A percentile compares a stretch with the other conserved stretches of the same genome.
Conservation (phyloP, 2,113 vertebrate genomes). For the Serilophus lunatus region DNA sequence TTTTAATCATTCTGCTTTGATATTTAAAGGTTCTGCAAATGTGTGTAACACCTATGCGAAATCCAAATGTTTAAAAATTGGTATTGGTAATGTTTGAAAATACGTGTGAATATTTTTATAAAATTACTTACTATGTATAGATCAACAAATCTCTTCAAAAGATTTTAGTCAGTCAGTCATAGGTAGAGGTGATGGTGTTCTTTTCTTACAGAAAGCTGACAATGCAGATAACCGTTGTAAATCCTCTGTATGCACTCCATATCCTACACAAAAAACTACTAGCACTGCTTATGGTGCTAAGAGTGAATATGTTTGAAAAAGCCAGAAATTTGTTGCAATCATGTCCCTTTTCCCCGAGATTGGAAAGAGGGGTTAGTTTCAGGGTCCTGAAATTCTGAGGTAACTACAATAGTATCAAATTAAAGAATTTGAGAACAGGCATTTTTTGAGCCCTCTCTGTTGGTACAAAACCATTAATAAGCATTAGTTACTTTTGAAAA, state of each 20-base stretch:
- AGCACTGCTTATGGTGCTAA: rapidly evolving
- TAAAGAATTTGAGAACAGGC: background rate
- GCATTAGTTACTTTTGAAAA: background rate
- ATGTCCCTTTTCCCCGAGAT: background rate
- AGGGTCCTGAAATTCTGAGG: background rate
- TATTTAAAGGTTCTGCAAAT: background rate
- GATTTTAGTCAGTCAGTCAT: background rate
- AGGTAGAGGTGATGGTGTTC: background rate
- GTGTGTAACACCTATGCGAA: background rate
- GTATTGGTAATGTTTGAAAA: background rate
- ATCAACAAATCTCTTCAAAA: background rate
- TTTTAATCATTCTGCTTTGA: background rate
- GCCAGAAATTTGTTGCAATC: background rate
- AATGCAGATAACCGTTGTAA: background rate
- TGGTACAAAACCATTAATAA: background rate
- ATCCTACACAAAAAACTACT: background rate
- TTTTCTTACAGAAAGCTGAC: background rate
- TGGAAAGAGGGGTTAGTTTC: background rate
- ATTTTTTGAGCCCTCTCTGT: background rate
- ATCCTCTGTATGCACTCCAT: background rate
- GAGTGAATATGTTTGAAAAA: background rate
- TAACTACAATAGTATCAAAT: background rate
- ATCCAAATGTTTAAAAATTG: background rate
- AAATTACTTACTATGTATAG: background rate
- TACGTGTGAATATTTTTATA: background rate